Conservation (phyloP, 2,888 invertebrate species). For the Odiellus spinosus region DNA sequence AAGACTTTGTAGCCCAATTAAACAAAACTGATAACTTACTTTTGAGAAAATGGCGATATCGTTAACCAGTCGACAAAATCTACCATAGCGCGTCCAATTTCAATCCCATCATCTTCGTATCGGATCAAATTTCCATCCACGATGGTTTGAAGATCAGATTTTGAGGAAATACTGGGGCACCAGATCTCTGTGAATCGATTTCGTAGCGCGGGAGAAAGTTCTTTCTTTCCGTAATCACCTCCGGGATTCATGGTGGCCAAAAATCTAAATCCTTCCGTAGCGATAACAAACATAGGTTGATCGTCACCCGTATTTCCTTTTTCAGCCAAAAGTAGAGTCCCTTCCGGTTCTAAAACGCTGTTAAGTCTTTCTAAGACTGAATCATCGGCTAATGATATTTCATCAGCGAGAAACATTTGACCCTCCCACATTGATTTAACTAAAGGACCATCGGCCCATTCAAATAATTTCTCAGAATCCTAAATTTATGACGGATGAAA, state of each 20-base stretch:
- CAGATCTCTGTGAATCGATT: slow-evolving; percentile 99
- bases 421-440: slow-evolving; percentile 79
- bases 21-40: slow-evolving; percentile 26
- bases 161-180: slow-evolving; percentile 62
- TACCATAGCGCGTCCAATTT: slow-evolving; percentile 51
- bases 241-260: slow-evolving; percentile 99
- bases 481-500: neutral
- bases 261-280: slow-evolving; percentile 62
- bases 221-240: slow-evolving; percentile 98
- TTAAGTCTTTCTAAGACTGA: slow-evolving; percentile 94
- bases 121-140: slow-evolving; percentile 27
- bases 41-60: slow-evolving; percentile 48
- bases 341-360: slow-evolving; percentile 83
- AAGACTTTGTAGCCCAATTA: no score
- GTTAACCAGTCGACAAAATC: slow-evolving; percentile 65
- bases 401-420: slow-evolving; percentile 81
- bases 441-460: slow-evolving; percentile 95
- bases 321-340: slow-evolving; percentile 77
- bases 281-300: slow-evolving; percentile 33
- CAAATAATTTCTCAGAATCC: slow-evolving; percentile 46
- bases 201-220: slow-evolving; percentile 87
- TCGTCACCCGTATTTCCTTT: slow-evolving; percentile 46
- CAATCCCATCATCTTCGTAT: slow-evolving; percentile 17
- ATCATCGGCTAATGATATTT: slow-evolving; percentile 96
- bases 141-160: slow-evolving; percentile 25